These are phyloP conservation scores for Amazona guildingii DNA, from an alignment of 2,113 vertebrate genomes.

Conservation along the genomic window DNA sequence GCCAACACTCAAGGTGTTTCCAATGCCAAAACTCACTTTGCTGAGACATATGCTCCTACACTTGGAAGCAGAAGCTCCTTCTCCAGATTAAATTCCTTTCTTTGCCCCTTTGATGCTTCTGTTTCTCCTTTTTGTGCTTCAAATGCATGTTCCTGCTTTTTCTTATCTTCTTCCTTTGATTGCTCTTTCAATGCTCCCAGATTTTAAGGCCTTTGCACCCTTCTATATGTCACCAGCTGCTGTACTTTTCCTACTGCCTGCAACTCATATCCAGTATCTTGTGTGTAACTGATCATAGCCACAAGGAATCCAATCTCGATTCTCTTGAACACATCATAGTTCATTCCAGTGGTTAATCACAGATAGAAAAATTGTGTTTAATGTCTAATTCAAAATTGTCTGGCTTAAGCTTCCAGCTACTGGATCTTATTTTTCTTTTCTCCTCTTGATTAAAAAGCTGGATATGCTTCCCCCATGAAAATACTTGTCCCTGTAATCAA, in stretches of 20 bases:
- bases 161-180: background rate
- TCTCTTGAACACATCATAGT: background rate
- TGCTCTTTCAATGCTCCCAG: background rate
- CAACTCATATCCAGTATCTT: background rate
- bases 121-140: background rate
- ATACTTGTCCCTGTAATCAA: conserved; percentile 57
- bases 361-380: background rate
- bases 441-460: conserved; percentile 57
- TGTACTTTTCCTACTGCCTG: too few species aligned
- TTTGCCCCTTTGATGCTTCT: background rate
- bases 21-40: conserved; percentile 45
- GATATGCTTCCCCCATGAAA: conserved; percentile 35
- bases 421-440: conserved; percentile 13
- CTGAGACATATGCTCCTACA: background rate
- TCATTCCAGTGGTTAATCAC: conserved; percentile 14
- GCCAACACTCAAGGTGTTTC: conserved; percentile 28
- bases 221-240: background rate
- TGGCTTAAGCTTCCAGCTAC: background rate
- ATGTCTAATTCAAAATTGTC: conserved; percentile 44
- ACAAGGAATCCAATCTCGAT: background rate
- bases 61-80: background rate
- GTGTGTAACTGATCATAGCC: background rate
- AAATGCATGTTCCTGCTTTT: background rate
- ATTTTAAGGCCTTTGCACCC: background rate
- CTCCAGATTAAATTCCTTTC: background rate